Evolutionary conservation across 2,797 vertebrate genomes (phyloP), one percentile per base, ranked within the genome.

Genomic region (Sebastes steindachneri): DNA sequence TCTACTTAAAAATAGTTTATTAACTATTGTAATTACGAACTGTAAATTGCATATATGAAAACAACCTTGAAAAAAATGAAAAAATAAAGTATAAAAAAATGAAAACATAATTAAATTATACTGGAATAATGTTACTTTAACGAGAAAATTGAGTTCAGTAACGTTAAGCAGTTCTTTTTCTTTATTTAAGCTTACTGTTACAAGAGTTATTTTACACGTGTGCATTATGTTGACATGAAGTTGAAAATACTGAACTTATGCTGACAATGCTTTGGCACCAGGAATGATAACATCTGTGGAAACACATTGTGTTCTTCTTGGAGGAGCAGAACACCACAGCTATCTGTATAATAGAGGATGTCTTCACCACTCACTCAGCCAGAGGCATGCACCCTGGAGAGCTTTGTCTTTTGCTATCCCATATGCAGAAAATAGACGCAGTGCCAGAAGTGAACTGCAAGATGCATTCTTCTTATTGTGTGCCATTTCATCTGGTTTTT

Each of bases 271-370:
- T 57, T 72, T 83, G 69, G 69, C 57, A 76, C 15, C 0, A 9
- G 21, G 14, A 57, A 33, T 45, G 28, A 37, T 31, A 75, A 83
- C 73, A 67, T 84, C 70, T 76, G 80, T 70, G 53, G 69, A 63
- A 68, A 72, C 25, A 48, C 62, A 19, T 62, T 82, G 74, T 28
- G 31, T 84, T 75, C 17, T 70, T 75, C 11, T 74, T 37, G 55
- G 77, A 79, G 60, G 79, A 78, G 62, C 25, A 58, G 9, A 26
- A 51, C 41, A 69, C 79, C 83, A 77, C 89, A 89, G 80, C 76
- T 80, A 83, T 88, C 88, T 79, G 69, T 57, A 53, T 79, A 85
- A 88, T 77, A 51, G 76, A 80, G 72, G 77, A 80, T 73, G 74
- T 73, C 75, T 87, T 55, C 82, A 79, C 75, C 67, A 12, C 83